These are phyloP conservation scores for Priocnemis perturbator DNA, from an alignment of 2,888 invertebrate species.

Conservation along the genomic window DNA sequence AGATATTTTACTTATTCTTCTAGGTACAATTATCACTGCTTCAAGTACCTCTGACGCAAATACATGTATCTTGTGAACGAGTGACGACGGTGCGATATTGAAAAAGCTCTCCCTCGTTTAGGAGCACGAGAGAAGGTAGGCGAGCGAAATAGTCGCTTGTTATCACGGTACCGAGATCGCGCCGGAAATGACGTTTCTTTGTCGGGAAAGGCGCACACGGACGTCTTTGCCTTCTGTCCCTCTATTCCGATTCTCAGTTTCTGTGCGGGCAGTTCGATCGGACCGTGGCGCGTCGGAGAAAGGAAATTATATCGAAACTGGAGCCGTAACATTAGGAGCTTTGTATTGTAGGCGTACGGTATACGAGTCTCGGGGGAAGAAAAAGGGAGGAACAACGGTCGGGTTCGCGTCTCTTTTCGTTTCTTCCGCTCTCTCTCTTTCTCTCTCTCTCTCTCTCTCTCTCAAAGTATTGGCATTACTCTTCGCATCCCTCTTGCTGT, in stretches of 20 bases:
- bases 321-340: slow-evolving; percentile 75
- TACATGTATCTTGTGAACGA: no score
- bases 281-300: slow-evolving; percentile 47
- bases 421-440: no score
- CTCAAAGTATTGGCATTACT: slow-evolving; percentile 17
- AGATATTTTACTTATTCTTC: no score
- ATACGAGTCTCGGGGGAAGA: slow-evolving; percentile 68
- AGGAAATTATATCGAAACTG: slow-evolving; percentile 74
- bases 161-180: slow-evolving; percentile 28
- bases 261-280: slow-evolving; percentile 20
- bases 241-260: no score
- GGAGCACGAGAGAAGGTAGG: no score
- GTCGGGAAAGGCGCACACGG: slow-evolving; percentile 55
- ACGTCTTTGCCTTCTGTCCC: slow-evolving; percentile 47
- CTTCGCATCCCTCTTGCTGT: not conserved
- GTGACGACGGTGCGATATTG: no score
- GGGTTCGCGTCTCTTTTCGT: slow-evolving; percentile 47
- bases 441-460: slow-evolving; percentile 52
- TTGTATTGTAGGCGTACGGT: slow-evolving; percentile 71
- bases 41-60: no score
- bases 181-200: slow-evolving; percentile 68
- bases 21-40: no score
- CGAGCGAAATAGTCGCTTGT: slow-evolving; percentile 12
- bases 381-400: slow-evolving; percentile 37
- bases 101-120: no score